Conservation (phyloP, 2,888 invertebrate species). For the Neoaliturus tenellus region DNA sequence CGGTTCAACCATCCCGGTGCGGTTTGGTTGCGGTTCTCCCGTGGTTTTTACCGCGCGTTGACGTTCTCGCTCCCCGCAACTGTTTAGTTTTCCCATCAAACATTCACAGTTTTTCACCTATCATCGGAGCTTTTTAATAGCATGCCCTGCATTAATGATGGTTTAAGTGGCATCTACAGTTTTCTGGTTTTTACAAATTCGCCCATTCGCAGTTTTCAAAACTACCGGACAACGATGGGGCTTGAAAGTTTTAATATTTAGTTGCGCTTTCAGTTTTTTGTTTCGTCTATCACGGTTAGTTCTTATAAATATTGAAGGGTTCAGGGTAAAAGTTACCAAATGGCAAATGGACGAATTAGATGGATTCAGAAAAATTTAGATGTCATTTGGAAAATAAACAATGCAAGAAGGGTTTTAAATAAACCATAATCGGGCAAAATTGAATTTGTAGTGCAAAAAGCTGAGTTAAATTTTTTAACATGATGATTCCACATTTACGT, state of each 20-base stretch:
- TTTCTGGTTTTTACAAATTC: neutral
- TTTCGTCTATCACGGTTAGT: too few species aligned
- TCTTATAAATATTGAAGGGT: too few species aligned
- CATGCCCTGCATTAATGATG: neutral
- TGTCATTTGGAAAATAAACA: too few species aligned
- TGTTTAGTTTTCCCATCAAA: conserved; percentile 28
- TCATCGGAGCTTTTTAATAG: neutral
- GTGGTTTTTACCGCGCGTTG: neutral
- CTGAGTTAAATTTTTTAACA: too few species aligned
- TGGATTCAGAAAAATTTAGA: too few species aligned
- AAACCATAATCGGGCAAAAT: too few species aligned
- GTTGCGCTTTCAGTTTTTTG: too few species aligned
- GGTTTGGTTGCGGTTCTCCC: neutral
- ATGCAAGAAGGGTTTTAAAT: too few species aligned
- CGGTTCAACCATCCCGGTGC: neutral
- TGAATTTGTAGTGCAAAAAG: too few species aligned
- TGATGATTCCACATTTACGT: too few species aligned
- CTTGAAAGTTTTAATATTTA: neutral
- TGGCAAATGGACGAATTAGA: too few species aligned
- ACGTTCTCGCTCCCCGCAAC: neutral
- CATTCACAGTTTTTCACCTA: conserved; percentile 22
- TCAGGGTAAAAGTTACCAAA: too few species aligned
- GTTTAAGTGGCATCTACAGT: neutral
- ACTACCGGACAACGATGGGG: neutral
- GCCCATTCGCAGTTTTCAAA: neutral